Base-by-base conservation (phyloP, 2,888 invertebrate genomes). In the Polydrusus cervinus region DNA sequence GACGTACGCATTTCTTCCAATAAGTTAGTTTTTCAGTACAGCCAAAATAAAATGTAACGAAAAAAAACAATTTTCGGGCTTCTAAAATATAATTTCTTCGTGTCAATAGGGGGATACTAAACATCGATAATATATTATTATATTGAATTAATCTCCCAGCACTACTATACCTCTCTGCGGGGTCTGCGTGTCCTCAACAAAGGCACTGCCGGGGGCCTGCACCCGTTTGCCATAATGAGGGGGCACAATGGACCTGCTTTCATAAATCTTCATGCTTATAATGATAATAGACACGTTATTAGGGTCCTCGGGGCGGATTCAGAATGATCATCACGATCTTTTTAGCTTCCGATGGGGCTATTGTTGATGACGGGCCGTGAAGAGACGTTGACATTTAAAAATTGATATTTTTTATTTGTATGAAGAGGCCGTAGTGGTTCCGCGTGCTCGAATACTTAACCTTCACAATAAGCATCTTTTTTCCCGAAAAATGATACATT, bases 221-320 rank as follows among this genome's bases (percentile, higher is more conserved):
- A 75, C 75, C 75, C 75, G 75, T 71, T 75, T 67, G 61, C 71
- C 53, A 66, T 75, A 74, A 74, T 69, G 74, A 74, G 61, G 62
- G 65, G 69, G 60, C 51, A 71, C 61, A 71, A 71, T 53, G 16
- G 71, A 71, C 62, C 64, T 64, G 64, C 71, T 43, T 71, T 61
- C 61, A 70, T 38, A 61, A 57, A 70, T 60, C 60, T 61, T 70
- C 13, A 49, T 49, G 47, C 16, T 43, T 45, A 68, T 57, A 57
- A 68, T 55, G 67, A 68, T 68, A 66, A 70, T 70, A 61, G 69
- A 61, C 60, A 70, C 61, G 69, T 70, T 70, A 61, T 70, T 70
- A 57, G 68, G 68, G 45, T 34, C 40, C 25, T 30, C 18, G 20
- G 57, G 57, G 68, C 55, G 68, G 55, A 49, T 64, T 64, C 30